phyloP scores from a whole-genome alignment of 2,888 invertebrate genomes.

The Caenorhabditis imperialis region DNA sequence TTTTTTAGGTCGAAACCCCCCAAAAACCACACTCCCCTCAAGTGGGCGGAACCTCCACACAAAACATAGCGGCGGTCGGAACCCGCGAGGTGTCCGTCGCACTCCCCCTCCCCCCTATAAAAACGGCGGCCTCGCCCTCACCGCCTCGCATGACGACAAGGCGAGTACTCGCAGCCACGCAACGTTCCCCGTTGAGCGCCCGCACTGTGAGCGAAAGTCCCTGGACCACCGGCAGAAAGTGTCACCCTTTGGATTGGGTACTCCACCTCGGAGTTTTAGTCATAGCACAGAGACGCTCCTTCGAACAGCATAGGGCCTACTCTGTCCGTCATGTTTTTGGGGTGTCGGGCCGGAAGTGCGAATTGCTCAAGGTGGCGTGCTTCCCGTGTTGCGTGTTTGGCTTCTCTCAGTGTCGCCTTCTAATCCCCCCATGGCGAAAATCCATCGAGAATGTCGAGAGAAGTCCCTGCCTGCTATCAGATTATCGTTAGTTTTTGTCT shows the following conservation, averaged over 20 bases:
- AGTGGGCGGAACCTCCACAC: conserved; percentile 29
- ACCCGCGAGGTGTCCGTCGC: conserved; percentile 45
- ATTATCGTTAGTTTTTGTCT: conserved; percentile 45
- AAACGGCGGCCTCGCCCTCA: not conserved
- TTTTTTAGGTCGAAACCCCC: no score
- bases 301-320: conserved; percentile 72
- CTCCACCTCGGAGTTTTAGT: conserved; percentile 65
- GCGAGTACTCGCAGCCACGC: conserved; percentile 68
- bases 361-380: conserved; percentile 5
- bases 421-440: conserved; percentile 49
- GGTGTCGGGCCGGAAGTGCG: not conserved
- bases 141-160: conserved; percentile 63
- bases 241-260: conserved; percentile 63
- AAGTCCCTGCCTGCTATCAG: conserved; percentile 48
- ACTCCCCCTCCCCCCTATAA: conserved; percentile 8
- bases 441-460: conserved; percentile 54
- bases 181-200: conserved; percentile 62
- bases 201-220: conserved; percentile 71
- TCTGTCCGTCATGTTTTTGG: conserved; percentile 62
- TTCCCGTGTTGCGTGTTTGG: no score
- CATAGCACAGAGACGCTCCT: conserved; percentile 69
- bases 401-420: conserved; percentile 35
- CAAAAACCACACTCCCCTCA: no score
- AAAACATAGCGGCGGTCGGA: conserved; percentile 10
- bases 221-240: conserved; percentile 69